Evolutionary conservation across 2,797 vertebrate genomes (phyloP), one percentile per base, ranked within the genome.

Genomic region (Champsocephalus esox): DNA sequence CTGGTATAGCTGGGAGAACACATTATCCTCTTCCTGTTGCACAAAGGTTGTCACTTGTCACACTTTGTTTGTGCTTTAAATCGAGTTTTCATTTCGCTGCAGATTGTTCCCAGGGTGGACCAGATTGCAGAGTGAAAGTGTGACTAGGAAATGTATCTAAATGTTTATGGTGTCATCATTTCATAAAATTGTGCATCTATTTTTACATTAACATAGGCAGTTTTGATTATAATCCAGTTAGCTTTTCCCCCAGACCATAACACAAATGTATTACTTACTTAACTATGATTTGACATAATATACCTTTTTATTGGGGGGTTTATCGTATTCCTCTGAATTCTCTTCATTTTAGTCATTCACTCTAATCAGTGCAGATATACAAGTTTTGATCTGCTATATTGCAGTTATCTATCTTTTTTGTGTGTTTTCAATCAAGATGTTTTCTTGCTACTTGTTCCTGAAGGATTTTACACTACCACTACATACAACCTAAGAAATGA

Each of bases 191-290:
- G 4, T 28, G 28, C 28, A 28, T 28, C 28, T 28, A 28, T 28
- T 28, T 28, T 28, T 28, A 28, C 28, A 28, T 5, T 55, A n/a
- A 65, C 24, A 9, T 17, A 28, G 32, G 57, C 50, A 10, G n/a
- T 8, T 55, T 69, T 41, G 54, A 73, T 46, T 59, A 19, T 41
- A 71, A 56, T 46, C 63, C 52, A 46, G 54, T 32, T 75, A 34
- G 71, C 51, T 57, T 28, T 62, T 70, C 17, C 64, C 43, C 43
- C 48, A 16, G 43, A 57, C 3, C 8, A 28, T 28, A 28, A 21
- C 41, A 24, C 14, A 56, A 63, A 70, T 28, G 28, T 28, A 28
- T 57, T 43, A 49, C 51, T 65, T 56, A 41, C 21, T 74, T 82
- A 11, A 54, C 49, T 34, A 32, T 10, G 13, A 16, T 70, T 66